Conservation (phyloP, 2,888 invertebrate genomes). For the Drosophila peninsularis region DNA sequence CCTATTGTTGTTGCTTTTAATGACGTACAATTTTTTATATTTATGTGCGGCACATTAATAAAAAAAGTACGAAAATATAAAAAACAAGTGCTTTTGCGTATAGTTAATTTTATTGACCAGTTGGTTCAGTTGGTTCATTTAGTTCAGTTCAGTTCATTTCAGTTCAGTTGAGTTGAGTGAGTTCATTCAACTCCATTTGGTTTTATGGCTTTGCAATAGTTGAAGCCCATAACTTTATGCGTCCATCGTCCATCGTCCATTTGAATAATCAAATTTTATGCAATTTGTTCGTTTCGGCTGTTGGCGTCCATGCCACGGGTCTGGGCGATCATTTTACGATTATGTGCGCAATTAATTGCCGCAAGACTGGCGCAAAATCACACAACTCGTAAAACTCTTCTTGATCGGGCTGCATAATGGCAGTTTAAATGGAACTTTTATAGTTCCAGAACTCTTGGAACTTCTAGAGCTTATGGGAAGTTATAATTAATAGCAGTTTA, state of each 20-base stretch:
- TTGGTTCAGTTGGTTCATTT: conserved; percentile 13
- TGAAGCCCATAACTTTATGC: conserved; percentile 19
- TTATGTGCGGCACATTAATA: conserved; percentile 58
- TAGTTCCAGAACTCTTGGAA: background rate
- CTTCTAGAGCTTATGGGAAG: background rate
- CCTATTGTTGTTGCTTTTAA: conserved; percentile 25
- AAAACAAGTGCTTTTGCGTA: conserved; percentile 37
- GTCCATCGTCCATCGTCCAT: conserved; percentile 9
- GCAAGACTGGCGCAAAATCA: conserved; percentile 6
- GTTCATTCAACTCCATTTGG: conserved; percentile 34
- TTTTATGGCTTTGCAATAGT: conserved; percentile 52
- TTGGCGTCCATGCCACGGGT: conserved; percentile 1
- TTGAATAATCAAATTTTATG: conserved; percentile 30
- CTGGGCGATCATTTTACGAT: conserved; percentile 6
- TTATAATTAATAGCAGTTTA: background rate
- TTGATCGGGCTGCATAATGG: background rate
- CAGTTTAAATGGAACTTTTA: conserved; percentile 3
- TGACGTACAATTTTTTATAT: conserved; percentile 46
- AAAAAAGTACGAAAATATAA: conserved; percentile 9
- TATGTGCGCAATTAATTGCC: conserved; percentile 12
- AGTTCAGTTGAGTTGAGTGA: conserved; percentile 8
- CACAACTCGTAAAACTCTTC: background rate
- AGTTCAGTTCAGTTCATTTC: conserved; percentile 20
- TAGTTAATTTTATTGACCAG: conserved; percentile 43
- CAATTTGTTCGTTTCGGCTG: conserved; percentile 12